Evolutionary conservation across 2,888 invertebrate species (phyloP).

Genomic region (Noctua fimbriata): DNA sequence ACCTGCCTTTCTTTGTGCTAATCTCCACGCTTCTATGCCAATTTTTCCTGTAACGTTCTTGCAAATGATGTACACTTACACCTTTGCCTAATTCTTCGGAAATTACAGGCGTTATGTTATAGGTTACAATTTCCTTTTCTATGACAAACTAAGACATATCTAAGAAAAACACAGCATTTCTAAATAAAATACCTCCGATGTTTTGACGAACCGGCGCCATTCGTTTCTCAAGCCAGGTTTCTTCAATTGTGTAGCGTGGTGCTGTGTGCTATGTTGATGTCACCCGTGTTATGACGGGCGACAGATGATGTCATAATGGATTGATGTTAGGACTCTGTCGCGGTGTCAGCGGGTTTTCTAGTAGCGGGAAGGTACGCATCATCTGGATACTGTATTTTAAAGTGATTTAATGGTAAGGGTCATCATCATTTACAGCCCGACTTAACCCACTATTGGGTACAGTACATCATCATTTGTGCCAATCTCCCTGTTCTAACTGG

Average conservation of each 20-base stretch:
- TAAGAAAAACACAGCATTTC: slow-evolving; percentile 2
- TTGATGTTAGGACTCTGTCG: slow-evolving; percentile 25
- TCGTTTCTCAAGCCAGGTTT: slow-evolving; percentile 49
- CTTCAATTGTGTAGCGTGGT: slow-evolving; percentile 47
- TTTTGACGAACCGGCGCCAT: slow-evolving; percentile 42
- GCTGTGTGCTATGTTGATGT: slow-evolving; percentile 36
- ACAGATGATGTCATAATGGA: slow-evolving; percentile 56
- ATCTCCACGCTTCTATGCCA: neutral
- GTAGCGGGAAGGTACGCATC: neutral
- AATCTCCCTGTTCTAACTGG: neutral
- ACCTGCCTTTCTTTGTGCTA: neutral
- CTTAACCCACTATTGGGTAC: neutral
- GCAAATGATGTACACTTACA: neutral
- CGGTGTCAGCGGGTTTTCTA: slow-evolving; percentile 21
- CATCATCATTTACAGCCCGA: neutral
- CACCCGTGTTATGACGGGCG: slow-evolving; percentile 40
- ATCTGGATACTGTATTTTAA: neutral
- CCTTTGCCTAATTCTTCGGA: neutral
- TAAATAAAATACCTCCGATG: slow-evolving; percentile 18
- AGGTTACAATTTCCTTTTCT: neutral
- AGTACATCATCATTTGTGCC: neutral
- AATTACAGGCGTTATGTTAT: neutral
- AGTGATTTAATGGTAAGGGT: too few relatives aligned
- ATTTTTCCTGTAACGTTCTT: neutral
- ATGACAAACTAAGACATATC: neutral